Conservation (phyloP, 2,888 invertebrate genomes). For the Uloborus plumipes region DNA sequence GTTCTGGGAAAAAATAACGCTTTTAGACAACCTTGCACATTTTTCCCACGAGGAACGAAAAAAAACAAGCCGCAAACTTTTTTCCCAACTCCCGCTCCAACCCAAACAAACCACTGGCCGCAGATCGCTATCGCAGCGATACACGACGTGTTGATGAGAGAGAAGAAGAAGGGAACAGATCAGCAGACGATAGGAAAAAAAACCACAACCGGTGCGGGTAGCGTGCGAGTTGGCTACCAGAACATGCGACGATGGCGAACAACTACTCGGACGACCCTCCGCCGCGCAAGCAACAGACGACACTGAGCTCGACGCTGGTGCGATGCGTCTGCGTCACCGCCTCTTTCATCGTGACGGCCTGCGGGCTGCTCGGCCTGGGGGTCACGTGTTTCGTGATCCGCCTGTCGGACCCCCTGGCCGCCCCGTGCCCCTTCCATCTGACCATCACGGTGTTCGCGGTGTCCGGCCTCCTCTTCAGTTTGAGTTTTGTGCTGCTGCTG, state of each 20-base stretch:
- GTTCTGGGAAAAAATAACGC: too few species aligned
- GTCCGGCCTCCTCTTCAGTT: conserved; percentile 21
- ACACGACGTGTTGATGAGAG: too few species aligned
- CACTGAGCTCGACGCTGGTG: conserved; percentile 38
- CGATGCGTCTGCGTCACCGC: conserved; percentile 46
- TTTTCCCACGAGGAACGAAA: too few species aligned
- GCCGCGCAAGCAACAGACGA: conserved; percentile 26
- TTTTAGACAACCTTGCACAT: too few species aligned
- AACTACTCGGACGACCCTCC: conserved; percentile 8
- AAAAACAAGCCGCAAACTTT: too few species aligned
- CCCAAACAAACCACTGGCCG: too few species aligned
- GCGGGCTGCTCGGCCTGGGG: conserved; percentile 45
- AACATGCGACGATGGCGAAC: conserved; percentile 7
- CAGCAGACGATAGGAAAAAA: too few species aligned
- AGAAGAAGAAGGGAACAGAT: too few species aligned
- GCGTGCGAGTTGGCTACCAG: not conserved
- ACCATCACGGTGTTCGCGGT: conserved; percentile 33
- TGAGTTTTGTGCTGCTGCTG: conserved; percentile 12
- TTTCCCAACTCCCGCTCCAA: too few species aligned
- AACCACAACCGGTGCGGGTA: too few species aligned
- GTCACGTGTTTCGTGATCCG: conserved; percentile 30
- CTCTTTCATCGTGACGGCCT: conserved; percentile 30
- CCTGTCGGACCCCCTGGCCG: not conserved
- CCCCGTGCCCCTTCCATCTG: conserved; percentile 26
- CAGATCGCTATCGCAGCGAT: too few species aligned